phyloP scores from a whole-genome alignment of 2,113 vertebrate species.

The Nettapus auritus region DNA sequence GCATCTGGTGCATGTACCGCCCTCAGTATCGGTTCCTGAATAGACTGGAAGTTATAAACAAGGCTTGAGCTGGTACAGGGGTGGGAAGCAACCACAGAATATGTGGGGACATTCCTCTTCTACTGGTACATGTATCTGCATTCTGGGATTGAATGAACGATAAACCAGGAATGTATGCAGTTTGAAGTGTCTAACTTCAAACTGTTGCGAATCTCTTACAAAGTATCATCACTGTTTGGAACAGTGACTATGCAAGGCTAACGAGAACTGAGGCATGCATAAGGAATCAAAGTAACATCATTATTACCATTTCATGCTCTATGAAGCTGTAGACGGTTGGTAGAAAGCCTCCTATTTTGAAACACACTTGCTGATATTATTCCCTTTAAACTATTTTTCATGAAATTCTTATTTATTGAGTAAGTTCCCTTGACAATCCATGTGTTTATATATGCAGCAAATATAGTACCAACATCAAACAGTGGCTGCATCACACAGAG shows the following conservation, averaged over 20 bases:
- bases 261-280: slow-evolving; percentile 24
- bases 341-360: slow-evolving; percentile 6
- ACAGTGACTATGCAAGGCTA: neutral
- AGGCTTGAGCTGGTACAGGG: neutral
- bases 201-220: neutral
- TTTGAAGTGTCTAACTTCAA: neutral
- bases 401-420: neutral
- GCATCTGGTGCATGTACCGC: neutral
- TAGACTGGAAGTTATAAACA: neutral
- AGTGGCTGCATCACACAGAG: neutral
- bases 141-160: neutral
- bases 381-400: neutral
- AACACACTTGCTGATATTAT: neutral
- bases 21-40: neutral
- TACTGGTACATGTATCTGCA: neutral
- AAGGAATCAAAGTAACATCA: neutral
- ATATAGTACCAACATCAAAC: neutral
- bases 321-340: neutral
- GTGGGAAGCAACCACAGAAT: neutral
- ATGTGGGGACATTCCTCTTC: neutral
- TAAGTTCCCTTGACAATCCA: neutral
- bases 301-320: slow-evolving; percentile 23
- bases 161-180: neutral
- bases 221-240: neutral
- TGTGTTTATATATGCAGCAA: neutral